Evolutionary conservation across 2,113 vertebrate species (phyloP).

Genomic region (Anarrhichthys ocellatus): DNA sequence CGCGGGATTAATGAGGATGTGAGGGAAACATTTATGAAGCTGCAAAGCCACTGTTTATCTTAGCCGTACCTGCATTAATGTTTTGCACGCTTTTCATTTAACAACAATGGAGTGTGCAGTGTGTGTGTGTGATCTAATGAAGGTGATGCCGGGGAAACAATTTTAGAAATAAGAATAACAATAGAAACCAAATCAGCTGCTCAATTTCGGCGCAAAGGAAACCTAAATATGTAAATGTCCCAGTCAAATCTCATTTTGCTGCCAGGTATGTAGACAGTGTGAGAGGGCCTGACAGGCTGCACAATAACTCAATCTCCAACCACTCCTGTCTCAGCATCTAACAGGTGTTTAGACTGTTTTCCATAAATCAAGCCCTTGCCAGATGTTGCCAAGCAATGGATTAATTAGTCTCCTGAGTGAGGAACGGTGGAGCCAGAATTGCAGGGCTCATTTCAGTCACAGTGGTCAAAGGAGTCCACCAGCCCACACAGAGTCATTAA

Average conservation of each 20-base stretch:
- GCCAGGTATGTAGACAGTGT: slow-evolving; percentile 48
- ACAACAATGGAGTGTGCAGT: neutral
- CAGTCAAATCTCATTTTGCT: slow-evolving; percentile 42
- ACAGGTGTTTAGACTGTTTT: slow-evolving; percentile 66
- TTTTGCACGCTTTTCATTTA: slow-evolving; percentile 17
- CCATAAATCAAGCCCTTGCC: slow-evolving; percentile 54
- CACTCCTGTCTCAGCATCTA: slow-evolving; percentile 42
- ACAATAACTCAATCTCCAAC: slow-evolving; percentile 41
- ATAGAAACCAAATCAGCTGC: slow-evolving; percentile 42
- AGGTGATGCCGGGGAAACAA: slow-evolving; percentile 17
- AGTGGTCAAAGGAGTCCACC: slow-evolving; percentile 15
- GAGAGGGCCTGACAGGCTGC: slow-evolving; percentile 31
- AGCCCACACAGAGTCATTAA: neutral
- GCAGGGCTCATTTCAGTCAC: slow-evolving; percentile 21
- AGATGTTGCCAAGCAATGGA: slow-evolving; percentile 67
- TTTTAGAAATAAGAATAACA: slow-evolving; percentile 40
- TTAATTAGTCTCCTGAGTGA: slow-evolving; percentile 58
- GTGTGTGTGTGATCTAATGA: slow-evolving; percentile 38
- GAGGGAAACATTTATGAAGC: slow-evolving; percentile 37
- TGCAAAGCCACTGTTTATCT: slow-evolving; percentile 43
- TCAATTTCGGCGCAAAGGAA: slow-evolving; percentile 9
- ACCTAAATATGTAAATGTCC: slow-evolving; percentile 53
- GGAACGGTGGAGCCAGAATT: slow-evolving; percentile 8
- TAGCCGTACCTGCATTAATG: slow-evolving; percentile 21
- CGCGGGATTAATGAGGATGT: slow-evolving; percentile 43